Conservation (phyloP, 64 coral and sea anemone species). For the Catalaphyllia jardinei region DNA sequence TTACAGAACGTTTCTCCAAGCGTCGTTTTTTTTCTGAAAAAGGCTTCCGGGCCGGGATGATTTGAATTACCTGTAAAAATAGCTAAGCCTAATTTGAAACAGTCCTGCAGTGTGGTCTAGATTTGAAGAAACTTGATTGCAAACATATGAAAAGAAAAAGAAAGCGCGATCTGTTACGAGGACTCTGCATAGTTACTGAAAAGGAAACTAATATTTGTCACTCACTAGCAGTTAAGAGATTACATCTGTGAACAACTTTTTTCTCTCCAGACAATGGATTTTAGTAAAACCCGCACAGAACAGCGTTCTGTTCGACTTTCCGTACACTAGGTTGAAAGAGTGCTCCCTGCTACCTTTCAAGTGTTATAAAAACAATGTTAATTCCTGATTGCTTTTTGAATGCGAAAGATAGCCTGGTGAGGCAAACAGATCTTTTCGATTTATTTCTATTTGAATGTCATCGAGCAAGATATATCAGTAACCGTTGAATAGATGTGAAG, state of each 20-base stretch:
- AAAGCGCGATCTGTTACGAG: neutral
- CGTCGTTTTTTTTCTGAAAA: no score
- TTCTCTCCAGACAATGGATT: no score
- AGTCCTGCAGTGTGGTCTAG: neutral
- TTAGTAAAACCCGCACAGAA: no score
- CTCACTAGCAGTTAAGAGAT: no score
- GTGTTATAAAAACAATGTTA: slow-evolving; percentile 13
- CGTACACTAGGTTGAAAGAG: no score
- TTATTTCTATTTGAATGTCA: slow-evolving; percentile 14
- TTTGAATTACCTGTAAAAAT: neutral
- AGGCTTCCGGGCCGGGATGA: no score
- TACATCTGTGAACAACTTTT: no score
- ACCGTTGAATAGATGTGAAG: slow-evolving; percentile 3
- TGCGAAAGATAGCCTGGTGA: neutral
- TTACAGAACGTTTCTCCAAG: no score
- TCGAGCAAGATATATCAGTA: neutral
- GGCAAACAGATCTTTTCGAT: slow-evolving; percentile 4
- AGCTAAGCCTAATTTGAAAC: neutral
- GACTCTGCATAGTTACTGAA: no score
- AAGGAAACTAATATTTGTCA: no score
- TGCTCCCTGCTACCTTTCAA: no score
- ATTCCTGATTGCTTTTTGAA: slow-evolving; percentile 16
- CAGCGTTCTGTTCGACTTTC: no score
- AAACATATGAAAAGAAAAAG: neutral
- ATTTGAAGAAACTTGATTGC: neutral